These are phyloP conservation scores for Solea senegalensis DNA, from an alignment of 2,113 vertebrate genomes.

Conservation along the genomic window DNA sequence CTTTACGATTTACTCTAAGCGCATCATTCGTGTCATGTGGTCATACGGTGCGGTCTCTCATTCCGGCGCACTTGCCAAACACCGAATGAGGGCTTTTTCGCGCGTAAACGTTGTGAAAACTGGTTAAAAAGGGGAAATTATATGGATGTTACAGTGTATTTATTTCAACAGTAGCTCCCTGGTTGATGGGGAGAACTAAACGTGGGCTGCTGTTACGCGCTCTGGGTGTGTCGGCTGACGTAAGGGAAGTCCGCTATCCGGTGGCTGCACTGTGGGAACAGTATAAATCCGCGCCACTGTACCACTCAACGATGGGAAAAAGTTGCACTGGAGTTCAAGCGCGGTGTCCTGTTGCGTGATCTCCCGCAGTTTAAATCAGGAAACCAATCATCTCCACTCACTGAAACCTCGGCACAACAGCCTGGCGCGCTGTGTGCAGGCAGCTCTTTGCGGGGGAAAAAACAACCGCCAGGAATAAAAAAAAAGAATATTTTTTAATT, in stretches of 20 bases:
- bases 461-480: constrained; percentile 55
- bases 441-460: constrained; percentile 4
- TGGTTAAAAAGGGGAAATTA: not conserved
- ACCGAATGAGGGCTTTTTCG: no score
- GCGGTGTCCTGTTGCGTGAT: constrained; percentile 64
- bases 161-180: not conserved
- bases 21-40: not conserved
- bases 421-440: constrained; percentile 22
- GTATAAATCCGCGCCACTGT: constrained; percentile 75
- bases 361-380: constrained; percentile 58
- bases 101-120: not conserved
- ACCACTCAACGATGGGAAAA: constrained; percentile 64
- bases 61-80: not conserved
- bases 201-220: constrained; percentile 31
- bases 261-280: constrained; percentile 76
- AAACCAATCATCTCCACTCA: constrained; percentile 37
- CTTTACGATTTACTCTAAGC: not conserved
- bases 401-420: constrained; percentile 25
- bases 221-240: constrained; percentile 73
- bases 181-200: not conserved
- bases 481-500: not conserved
- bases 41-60: not conserved
- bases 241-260: constrained; percentile 72
- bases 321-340: constrained; percentile 67
- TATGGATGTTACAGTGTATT: not conserved